Base-by-base conservation (phyloP, 2,113 vertebrate species). In the Syngnathus floridae region DNA sequence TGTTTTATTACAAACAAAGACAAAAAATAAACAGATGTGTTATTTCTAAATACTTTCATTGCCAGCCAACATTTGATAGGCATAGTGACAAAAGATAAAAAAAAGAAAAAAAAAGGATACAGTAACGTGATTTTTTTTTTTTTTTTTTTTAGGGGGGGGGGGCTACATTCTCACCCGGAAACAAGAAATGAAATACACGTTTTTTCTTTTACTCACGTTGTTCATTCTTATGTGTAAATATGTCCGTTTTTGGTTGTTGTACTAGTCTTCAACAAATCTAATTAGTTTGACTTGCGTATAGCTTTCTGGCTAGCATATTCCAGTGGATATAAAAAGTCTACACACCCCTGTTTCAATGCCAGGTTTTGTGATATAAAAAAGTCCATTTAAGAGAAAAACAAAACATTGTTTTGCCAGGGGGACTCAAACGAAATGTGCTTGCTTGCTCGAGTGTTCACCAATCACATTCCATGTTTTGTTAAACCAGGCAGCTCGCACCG, bases 1-100 rank as follows among this genome's bases (percentile, higher is more conserved):
- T 62, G 64, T 88, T 90, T 91, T 91, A 92, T 92, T 92, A 92
- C 86, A 91, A 92, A 92, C 86, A 88, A 88, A 88, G 82, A 74
- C 83, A 86, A 69, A 73, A 80, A 73, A 80, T 63, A 77, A 74
- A 72, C 68, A 85, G 82, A 88, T 83, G 85, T 67, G 72, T 88
- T 82, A 86, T 89, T 78, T 80, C 81, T 90, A 90, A 88, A 46
- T 82, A 80, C 86, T 89, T 78, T 78, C 74, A 85, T 79, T 77
- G 87, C 74, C 88, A 86, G 81, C 85, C 79, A 79, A 86, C 82
- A 64, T 81, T 75, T 83, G 60, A 82, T 80, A 11, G 71, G 76
- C 81, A 90, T 84, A 83, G 82, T 86, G 86, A 88, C 88, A 82
- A 80, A 73, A 83, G 73, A 89, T 80, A 70, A 59, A 73, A 67